Conservation (phyloP, 1,140 invertebrate genomes). For the Tetramorium alpestre region DNA sequence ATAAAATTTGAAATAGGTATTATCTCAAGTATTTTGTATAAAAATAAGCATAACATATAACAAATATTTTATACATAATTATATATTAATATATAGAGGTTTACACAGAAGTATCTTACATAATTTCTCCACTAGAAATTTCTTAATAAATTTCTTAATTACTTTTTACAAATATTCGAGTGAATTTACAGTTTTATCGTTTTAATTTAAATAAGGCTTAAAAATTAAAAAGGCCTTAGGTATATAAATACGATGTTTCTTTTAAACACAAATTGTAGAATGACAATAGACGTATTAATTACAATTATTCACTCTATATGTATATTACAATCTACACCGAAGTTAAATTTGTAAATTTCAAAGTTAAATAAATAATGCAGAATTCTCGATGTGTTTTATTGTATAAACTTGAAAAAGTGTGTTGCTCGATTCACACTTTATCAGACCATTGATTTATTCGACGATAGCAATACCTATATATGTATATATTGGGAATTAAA, state of each 20-base stretch:
- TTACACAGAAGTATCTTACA: background rate
- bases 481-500: conserved; percentile 42
- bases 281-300: background rate
- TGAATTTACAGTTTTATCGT: background rate
- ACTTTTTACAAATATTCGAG: background rate
- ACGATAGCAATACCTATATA: conserved; percentile 10
- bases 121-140: background rate
- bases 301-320: background rate
- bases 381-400: background rate
- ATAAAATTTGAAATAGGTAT: background rate
- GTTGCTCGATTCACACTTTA: conserved; percentile 18
- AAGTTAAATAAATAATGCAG: conserved; percentile 25
- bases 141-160: background rate
- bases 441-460: conserved; percentile 38
- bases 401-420: conserved; percentile 5
- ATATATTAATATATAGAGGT: too few species aligned
- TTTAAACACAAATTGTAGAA: background rate
- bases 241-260: background rate
- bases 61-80: background rate
- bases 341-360: background rate
- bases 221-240: background rate
- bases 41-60: background rate
- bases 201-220: background rate
- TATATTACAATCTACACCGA: too few species aligned
- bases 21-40: background rate